These are phyloP conservation scores for Pilophorus perplexus DNA, from an alignment of 2,888 invertebrate genomes.

Conservation along the genomic window DNA sequence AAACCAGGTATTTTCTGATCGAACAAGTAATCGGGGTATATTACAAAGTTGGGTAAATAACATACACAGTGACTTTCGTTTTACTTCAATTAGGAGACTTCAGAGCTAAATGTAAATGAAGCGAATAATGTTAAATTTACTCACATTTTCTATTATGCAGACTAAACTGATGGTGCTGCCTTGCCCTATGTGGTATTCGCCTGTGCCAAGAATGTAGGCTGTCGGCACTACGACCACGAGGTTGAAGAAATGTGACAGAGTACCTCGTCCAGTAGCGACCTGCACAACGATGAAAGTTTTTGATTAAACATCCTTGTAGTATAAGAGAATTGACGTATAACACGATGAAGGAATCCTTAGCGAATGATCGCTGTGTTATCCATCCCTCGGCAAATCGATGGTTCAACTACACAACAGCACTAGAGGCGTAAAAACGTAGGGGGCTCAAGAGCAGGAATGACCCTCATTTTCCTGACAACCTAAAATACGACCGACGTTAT, in stretches of 20 bases:
- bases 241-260: constrained; percentile 54
- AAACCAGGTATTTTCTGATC: too few relatives aligned
- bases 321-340: neutral
- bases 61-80: too few relatives aligned
- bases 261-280: constrained; percentile 54
- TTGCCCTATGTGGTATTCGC: constrained; percentile 54
- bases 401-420: too few relatives aligned
- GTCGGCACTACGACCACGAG: constrained; percentile 53
- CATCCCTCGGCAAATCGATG: too few relatives aligned
- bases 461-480: neutral
- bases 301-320: neutral
- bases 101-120: too few relatives aligned
- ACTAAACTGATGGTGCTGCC: constrained; percentile 54
- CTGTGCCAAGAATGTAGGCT: constrained; percentile 54
- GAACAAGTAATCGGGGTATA: too few relatives aligned
- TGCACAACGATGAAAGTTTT: constrained; percentile 48
- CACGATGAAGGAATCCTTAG: neutral
- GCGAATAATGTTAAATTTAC: too few relatives aligned
- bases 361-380: too few relatives aligned
- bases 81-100: too few relatives aligned
- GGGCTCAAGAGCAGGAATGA: too few relatives aligned
- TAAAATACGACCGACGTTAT: constrained; percentile 9
- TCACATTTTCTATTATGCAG: constrained; percentile 54
- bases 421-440: too few relatives aligned
- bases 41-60: too few relatives aligned